Base-by-base conservation (phyloP, 2,113 vertebrate genomes). In the Malaclemys terrapin region DNA sequence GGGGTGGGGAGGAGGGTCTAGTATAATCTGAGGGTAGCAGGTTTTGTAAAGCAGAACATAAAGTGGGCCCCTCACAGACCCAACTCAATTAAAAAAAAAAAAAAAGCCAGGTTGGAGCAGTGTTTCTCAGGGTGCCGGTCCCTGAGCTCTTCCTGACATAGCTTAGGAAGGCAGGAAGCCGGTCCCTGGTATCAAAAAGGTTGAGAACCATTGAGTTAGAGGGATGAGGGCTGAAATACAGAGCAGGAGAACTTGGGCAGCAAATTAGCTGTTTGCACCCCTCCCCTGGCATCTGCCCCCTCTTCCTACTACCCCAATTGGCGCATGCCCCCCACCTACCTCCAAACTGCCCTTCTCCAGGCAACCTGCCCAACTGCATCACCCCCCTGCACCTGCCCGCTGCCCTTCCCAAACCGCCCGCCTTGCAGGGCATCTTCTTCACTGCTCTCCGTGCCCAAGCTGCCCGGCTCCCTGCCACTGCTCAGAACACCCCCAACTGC, bases 261-360 rank as follows among this genome's bases (percentile, higher is more conserved):
- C 47, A 38, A 38, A 59, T 35, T 62, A 42, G n/a, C 78, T 65
- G 13, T 57, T 38, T 8, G 3, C 38, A 35, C 79, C 29, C 49
- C 20, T 31, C 50, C 17, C 59, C 82, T 24, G 50, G 13, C 75
- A 69, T 20, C 25, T 35, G 29, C 53, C 45, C 17, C 50, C n/a
- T 54, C 27, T 72, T 38, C 65, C n/a, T 10, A 17, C 14, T 17
- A 16, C 59, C 24, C 47, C 78, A 31, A 10, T 11, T 11, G 29
- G 17, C 1, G 5, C 16, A 52, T 9, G 29, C 16, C 29, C 8
- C 29, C 10, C n/a, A 29, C 57, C 13, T 1, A 2, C 10, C 56
- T n/a, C 27, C 8, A 22, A 8, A 4, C 20, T 3, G 31, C 57
- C 27, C 57, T 29, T 29, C 57, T 29, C 56, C 57, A 13, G 57